A percentile compares a stretch with the other conserved stretches of the same genome.
phyloP scores from a whole-genome alignment of 2,797 vertebrate species.

The Limosa lapponica region DNA sequence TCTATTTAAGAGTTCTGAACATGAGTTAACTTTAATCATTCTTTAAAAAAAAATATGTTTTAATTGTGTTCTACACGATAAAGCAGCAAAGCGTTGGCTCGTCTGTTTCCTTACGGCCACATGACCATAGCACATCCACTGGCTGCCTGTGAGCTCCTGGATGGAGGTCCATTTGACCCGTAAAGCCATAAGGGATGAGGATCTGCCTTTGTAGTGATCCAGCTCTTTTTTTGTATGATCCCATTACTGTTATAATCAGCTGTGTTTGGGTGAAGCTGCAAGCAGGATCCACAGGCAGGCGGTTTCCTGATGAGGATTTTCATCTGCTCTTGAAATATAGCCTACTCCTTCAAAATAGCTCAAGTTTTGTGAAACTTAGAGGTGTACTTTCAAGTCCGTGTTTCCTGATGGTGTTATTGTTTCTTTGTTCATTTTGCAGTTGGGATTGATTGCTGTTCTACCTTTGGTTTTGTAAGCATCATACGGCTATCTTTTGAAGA shows the following conservation, averaged over 20 bases:
- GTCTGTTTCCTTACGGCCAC: not conserved
- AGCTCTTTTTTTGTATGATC: not conserved
- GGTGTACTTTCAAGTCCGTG: not conserved
- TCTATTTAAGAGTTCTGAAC: not conserved
- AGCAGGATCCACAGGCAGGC: not conserved
- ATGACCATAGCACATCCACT: rapidly evolving
- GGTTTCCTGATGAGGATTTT: not conserved
- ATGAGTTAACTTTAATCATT: not conserved
- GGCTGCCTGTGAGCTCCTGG: not conserved
- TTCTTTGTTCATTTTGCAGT: not conserved
- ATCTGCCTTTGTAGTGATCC: not conserved
- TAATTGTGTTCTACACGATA: not conserved
- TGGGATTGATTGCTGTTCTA: not conserved
- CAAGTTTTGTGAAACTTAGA: not conserved
- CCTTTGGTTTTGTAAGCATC: not conserved
- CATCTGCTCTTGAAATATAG: not conserved
- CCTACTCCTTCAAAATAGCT: not conserved
- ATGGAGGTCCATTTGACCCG: not conserved
- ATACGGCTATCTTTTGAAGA: not conserved
- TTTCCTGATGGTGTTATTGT: not conserved
- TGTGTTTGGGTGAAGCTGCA: not conserved
- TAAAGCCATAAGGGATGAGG: not conserved
- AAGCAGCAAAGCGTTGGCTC: not conserved
- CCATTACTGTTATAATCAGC: not conserved
- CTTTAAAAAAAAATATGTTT: not conserved